Evolutionary conservation across 2,113 vertebrate species (phyloP).

Genomic region (Gymnogyps californianus): DNA sequence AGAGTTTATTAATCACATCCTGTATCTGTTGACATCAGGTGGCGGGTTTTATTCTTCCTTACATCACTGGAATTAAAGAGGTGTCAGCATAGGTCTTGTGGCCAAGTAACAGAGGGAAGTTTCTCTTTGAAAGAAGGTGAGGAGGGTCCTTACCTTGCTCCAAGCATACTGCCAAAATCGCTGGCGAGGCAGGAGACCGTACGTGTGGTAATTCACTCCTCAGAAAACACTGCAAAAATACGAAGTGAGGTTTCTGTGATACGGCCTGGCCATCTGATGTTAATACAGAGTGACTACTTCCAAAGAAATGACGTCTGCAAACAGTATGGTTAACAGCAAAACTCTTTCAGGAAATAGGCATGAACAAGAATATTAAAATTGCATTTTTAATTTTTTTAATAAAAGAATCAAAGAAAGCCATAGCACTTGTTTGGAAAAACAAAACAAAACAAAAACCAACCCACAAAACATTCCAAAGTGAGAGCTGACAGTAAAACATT

Average conservation of each 20-base stretch:
- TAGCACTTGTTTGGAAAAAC: neutral
- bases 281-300: neutral
- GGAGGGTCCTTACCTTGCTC: neutral
- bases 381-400: neutral
- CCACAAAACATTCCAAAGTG: neutral
- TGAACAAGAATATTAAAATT: neutral
- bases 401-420: neutral
- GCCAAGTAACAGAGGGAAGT: neutral
- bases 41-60: neutral
- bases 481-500: neutral
- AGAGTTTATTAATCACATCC: neutral
- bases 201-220: neutral
- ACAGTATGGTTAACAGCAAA: neutral
- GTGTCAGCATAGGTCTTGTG: neutral
- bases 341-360: neutral
- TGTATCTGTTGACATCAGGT: neutral
- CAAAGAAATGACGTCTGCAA: neutral
- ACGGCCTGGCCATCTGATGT: rapidly evolving
- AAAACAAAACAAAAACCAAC: neutral
- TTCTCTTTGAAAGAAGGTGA: neutral
- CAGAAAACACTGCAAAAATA: neutral
- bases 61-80: neutral
- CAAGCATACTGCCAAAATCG: neutral
- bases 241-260: neutral
- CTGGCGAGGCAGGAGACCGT: rapidly evolving